Conservation (phyloP, 2,888 invertebrate species). For the Euplagia quadripunctaria region DNA sequence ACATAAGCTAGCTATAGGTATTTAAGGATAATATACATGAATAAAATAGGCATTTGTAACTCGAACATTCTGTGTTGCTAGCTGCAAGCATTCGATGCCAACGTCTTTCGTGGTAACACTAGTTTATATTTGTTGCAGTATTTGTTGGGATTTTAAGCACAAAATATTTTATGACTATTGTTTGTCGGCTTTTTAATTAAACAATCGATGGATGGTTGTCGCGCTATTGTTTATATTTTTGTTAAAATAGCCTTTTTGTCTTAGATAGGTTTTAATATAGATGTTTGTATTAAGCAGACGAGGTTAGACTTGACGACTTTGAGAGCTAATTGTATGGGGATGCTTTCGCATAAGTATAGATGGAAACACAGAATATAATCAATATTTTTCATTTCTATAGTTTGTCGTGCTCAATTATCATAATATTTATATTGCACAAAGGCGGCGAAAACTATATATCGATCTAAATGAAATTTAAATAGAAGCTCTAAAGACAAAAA, state of each 20-base stretch:
- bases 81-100: constrained; percentile 62
- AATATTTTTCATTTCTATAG: constrained; percentile 49
- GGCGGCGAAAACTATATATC: constrained; percentile 49
- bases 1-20: constrained; percentile 78
- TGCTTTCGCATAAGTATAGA: constrained; percentile 44
- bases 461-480: constrained; percentile 30
- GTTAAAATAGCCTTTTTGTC: constrained; percentile 73
- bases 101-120: constrained; percentile 66
- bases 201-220: constrained; percentile 74
- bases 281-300: constrained; percentile 77
- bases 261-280: constrained; percentile 84
- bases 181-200: constrained; percentile 69
- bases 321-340: constrained; percentile 53
- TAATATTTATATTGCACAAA: constrained; percentile 55
- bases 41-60: constrained; percentile 80
- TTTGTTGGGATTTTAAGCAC: constrained; percentile 73
- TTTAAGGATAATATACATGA: constrained; percentile 69
- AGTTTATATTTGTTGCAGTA: constrained; percentile 75
- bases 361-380: constrained; percentile 31
- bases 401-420: constrained; percentile 63
- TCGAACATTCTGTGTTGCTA: constrained; percentile 75
- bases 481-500: constrained; percentile 51
- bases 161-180: constrained; percentile 58
- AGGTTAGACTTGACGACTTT: constrained; percentile 58
- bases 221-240: constrained; percentile 64